Evolutionary conservation across 2,888 invertebrate genomes (phyloP).

Genomic region (Stegophylla sp.): DNA sequence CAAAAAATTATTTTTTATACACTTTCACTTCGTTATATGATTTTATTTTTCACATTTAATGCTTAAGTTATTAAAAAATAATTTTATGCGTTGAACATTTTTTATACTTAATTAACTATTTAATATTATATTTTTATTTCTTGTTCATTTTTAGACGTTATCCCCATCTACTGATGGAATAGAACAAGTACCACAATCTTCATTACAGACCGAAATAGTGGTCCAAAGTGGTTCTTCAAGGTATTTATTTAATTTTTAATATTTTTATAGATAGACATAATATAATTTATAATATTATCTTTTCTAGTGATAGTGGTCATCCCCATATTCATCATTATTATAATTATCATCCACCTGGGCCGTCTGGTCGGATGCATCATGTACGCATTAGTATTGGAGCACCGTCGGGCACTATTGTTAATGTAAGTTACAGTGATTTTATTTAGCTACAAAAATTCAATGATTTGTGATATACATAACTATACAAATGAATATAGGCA

Average conservation of each 20-base stretch:
- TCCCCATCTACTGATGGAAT: constrained; percentile 60
- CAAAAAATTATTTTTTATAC: too few species aligned
- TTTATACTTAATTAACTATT: too few species aligned
- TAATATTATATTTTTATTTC: too few species aligned
- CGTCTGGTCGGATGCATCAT: constrained; percentile 66
- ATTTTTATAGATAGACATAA: constrained; percentile 1
- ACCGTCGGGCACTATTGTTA: constrained; percentile 64
- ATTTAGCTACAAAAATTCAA: not conserved
- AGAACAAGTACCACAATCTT: constrained; percentile 61
- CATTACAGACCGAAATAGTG: constrained; percentile 64
- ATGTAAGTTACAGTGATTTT: constrained; percentile 50
- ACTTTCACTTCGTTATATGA: too few species aligned
- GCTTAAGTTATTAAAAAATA: too few species aligned
- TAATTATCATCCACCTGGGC: constrained; percentile 70
- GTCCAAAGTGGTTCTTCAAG: constrained; percentile 63
- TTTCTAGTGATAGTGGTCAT: constrained; percentile 67
- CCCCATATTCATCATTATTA: constrained; percentile 81
- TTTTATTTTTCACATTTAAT: too few species aligned
- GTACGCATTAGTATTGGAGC: constrained; percentile 70
- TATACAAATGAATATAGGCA: constrained; percentile 16
- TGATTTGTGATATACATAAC: not conserved
- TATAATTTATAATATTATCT: constrained; percentile 60
- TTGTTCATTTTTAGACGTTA: constrained; percentile 35
- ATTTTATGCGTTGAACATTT: too few species aligned
- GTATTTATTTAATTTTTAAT: constrained; percentile 60